Evolutionary conservation across 1,140 invertebrate species (phyloP), one percentile per base, ranked within the genome.

Genomic region (Ylistrum balloti): DNA sequence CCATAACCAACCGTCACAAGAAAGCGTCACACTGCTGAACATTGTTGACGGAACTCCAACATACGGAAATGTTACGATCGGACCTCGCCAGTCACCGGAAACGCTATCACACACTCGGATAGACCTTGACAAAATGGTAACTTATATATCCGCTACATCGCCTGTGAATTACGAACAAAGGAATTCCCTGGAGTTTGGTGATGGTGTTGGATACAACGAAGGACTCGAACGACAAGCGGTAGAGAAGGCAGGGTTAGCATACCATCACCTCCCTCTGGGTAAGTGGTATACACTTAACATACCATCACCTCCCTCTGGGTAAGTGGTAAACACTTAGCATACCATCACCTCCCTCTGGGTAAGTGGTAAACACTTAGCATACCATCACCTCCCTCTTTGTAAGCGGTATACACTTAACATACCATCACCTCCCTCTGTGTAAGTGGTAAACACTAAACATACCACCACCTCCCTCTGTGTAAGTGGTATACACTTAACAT

Each of bases 161-260:
- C 20, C 85, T 2, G 89, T 93, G 13, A 95, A 95, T 87, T 95
- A 93, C 92, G 94, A 95, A 91, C 86, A 33, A n/a, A 88, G 87
- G 33, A 95, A 95, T 88, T 38, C 88, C 33, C 91, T 91, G 13
- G 95, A 95, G 90, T 95, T 94, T 94, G 95, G 95, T 33, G 95
- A 95, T 92, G 93, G 93, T 41, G 92, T 94, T 85, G 95, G 95
- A 0, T 95, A 94, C 56, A 95, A 95, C 91, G 93, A 94, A 91
- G 48, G 89, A 3, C 17, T 92, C 7, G 93, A 95, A 87, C 91
- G 86, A 86, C 34, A 91, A 33, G 38, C 89, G 38, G 91, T 95
- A 28, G 33, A 90, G 56, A 91, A 92, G 7, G 91, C 90, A 20
- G 48, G 91, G 33, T 48, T 95, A 33, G 86, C 92, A 28, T 95